Evolutionary conservation across 2,113 vertebrate species (phyloP).

Genomic region (Grammomys dolichurus): DNA sequence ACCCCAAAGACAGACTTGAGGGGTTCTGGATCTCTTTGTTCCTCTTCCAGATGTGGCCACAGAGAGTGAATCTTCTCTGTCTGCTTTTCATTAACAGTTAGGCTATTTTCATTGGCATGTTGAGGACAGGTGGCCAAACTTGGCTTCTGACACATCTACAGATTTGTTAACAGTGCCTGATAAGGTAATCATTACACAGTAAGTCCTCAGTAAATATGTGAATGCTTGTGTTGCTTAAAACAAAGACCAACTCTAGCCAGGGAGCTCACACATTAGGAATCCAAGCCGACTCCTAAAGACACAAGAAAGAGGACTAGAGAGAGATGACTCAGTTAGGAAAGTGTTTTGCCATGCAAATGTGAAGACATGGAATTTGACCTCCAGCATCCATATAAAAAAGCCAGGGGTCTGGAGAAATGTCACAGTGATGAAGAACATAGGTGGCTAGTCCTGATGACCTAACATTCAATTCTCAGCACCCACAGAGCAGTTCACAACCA

Average conservation of each 20-base stretch:
- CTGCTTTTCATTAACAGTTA: background rate
- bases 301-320: background rate
- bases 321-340: background rate
- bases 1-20: background rate
- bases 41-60: background rate
- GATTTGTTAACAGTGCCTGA: background rate
- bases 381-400: background rate
- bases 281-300: constrained; percentile 1
- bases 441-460: background rate
- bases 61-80: background rate
- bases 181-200: background rate
- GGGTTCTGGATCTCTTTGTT: background rate
- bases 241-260: background rate
- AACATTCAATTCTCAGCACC: background rate
- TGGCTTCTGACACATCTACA: background rate
- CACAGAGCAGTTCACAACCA: background rate
- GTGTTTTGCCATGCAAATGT: background rate
- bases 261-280: background rate
- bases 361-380: background rate
- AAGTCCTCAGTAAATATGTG: background rate
- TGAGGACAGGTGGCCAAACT: background rate
- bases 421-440: background rate
- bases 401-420: background rate
- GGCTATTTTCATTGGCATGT: background rate
- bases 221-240: constrained; percentile 1